Evolutionary conservation across 2,113 vertebrate species (phyloP).

Genomic region (Andinoacara biseriatus): DNA sequence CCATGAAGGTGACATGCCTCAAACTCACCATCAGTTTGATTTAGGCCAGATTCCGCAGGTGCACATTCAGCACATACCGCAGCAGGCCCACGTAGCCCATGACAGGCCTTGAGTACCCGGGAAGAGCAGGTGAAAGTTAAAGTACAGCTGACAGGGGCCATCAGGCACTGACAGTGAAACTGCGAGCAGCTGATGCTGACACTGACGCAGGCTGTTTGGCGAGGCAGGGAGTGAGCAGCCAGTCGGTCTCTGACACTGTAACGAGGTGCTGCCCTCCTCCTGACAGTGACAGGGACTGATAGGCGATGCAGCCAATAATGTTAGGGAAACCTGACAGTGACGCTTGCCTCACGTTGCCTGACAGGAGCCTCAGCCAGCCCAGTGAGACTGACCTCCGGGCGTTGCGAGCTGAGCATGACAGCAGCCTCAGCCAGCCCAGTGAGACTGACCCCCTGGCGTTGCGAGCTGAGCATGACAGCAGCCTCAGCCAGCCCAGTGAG

Average conservation of each 20-base stretch:
- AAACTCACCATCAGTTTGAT: conserved; percentile 37
- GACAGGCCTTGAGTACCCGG: conserved; percentile 72
- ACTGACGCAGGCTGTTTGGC: conserved; percentile 90
- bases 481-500: too few species aligned
- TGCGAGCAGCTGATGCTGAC: conserved; percentile 90
- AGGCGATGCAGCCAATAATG: conserved; percentile 66
- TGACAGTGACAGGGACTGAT: conserved; percentile 90
- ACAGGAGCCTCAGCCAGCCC: conserved; percentile 76
- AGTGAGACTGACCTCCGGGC: conserved; percentile 78
- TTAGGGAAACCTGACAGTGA: conserved; percentile 96
- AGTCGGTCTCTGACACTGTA: conserved; percentile 88
- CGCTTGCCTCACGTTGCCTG: conserved; percentile 84
- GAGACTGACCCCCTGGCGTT: too few species aligned
- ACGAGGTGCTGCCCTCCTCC: conserved; percentile 85
- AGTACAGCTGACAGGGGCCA: conserved; percentile 84
- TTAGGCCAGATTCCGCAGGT: conserved; percentile 51
- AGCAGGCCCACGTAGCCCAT: conserved; percentile 29
- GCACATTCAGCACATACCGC: conserved; percentile 38
- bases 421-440: too few species aligned
- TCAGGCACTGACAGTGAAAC: conserved; percentile 58
- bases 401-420: conserved; percentile 83
- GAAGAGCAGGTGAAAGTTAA: conserved; percentile 80
- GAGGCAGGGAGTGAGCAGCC: conserved; percentile 72
- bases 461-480: conserved; percentile 34
- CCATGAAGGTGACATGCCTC: neutral